Evolutionary conservation across 2,797 vertebrate species (phyloP), one percentile per base, ranked within the genome.

Genomic region (Phoeniculus purpureus): DNA sequence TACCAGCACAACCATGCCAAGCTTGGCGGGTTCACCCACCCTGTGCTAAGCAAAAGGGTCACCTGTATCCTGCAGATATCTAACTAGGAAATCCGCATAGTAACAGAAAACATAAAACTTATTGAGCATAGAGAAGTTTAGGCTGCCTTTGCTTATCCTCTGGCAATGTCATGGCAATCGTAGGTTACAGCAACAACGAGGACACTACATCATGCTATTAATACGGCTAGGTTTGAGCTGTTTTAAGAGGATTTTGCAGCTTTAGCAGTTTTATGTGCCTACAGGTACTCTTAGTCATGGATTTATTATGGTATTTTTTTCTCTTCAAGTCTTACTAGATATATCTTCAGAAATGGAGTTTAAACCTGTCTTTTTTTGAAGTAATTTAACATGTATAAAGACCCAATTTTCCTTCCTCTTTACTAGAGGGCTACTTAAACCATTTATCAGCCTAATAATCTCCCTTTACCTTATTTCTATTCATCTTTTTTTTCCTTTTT

Each of bases 261-360:
- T 93, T 94, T 94, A 91, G 51, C 52, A 85, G 75, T 94, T 95
- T 95, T 87, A 87, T 75, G 70, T 91, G 66, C 47, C 77, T 94
- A 67, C 76, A 85, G 94, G 83, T 85, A 76, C 43, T 87, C 62
- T 87, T 95, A 93, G 73, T 73, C 59, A 25, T 83, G 54, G 88
- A 93, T 94, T 92, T 94, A 92, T 83, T 92, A 40, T 70, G 62
- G 73, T 93, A 51, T 73, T 87, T 94, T 94, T 93, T 96, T 82
- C 59, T 85, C 52, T 88, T 83, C 72, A 89, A 72, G 81, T 89
- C 61, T 85, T 78, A 85, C 32, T 73, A 87, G 76, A 79, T 93
- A 17, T 26, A 85, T 90, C 84, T 90, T 85, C 62, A 93, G 70
- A 89, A 89, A 67, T 3, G 1, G 56, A 23, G 64, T 81, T 92